Evolutionary conservation across 2,113 vertebrate species (phyloP).

Genomic region (Taxidea taxus): DNA sequence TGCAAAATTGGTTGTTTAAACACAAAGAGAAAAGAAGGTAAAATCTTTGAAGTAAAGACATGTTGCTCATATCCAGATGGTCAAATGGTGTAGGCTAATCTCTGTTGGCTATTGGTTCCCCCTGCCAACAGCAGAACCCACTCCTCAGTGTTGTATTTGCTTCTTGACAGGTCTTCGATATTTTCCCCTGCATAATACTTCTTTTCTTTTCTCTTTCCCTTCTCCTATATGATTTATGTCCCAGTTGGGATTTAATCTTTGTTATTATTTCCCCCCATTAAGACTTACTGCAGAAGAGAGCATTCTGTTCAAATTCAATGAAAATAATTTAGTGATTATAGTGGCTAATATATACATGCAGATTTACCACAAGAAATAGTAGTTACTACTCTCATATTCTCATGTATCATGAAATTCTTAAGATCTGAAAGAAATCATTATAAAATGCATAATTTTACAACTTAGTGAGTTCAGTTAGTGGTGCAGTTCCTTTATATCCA

Average conservation of each 20-base stretch:
- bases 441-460: neutral
- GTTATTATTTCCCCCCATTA: neutral
- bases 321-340: neutral
- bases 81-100: neutral
- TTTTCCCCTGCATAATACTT: neutral
- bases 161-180: neutral
- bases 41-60: neutral
- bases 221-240: neutral
- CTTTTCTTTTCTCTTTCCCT: neutral
- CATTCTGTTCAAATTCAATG: too few species aligned
- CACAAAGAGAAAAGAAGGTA: neutral
- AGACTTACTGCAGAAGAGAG: neutral
- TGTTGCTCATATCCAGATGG: neutral
- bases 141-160: neutral
- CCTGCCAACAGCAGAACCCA: neutral
- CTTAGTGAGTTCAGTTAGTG: neutral
- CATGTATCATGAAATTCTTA: neutral
- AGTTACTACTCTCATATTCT: neutral
- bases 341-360: neutral
- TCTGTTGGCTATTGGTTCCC: neutral
- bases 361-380: neutral
- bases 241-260: neutral
- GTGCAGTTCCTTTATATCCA: neutral
- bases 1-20: neutral
- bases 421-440: neutral